These are phyloP conservation scores for Glossophaga mutica DNA, from an alignment of 2,797 vertebrate species.

Conservation along the genomic window DNA sequence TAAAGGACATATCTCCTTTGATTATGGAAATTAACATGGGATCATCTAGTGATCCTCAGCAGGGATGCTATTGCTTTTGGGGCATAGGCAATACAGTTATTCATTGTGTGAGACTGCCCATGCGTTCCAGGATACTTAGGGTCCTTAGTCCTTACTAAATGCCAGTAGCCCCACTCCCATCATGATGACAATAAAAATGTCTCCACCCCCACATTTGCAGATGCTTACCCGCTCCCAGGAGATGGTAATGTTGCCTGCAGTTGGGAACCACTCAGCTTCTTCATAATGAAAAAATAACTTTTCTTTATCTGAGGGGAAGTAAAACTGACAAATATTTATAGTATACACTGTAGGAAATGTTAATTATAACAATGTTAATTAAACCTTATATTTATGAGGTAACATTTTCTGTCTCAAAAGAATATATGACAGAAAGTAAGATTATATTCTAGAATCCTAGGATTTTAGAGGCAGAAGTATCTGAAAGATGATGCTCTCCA, in stretches of 20 bases:
- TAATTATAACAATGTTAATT: constrained; percentile 3
- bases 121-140: neutral
- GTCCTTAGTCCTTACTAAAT: neutral
- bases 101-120: neutral
- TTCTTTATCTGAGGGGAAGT: neutral
- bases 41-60: neutral
- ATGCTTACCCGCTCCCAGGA: neutral
- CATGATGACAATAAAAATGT: constrained; percentile 1
- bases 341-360: neutral
- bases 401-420: constrained; percentile 16
- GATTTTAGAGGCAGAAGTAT: neutral
- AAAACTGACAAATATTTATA: neutral
- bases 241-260: neutral
- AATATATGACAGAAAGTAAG: constrained; percentile 8
- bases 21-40: neutral
- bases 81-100: neutral
- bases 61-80: neutral
- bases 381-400: neutral
- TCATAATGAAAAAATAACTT: constrained; percentile 30
- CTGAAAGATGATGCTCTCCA: neutral
- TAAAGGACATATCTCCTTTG: neutral
- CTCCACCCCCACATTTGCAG: neutral
- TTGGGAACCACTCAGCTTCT: constrained; percentile 2
- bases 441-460: neutral
- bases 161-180: neutral